These are phyloP conservation scores for Gavia stellata DNA, from an alignment of 2,113 vertebrate genomes.

Conservation along the genomic window DNA sequence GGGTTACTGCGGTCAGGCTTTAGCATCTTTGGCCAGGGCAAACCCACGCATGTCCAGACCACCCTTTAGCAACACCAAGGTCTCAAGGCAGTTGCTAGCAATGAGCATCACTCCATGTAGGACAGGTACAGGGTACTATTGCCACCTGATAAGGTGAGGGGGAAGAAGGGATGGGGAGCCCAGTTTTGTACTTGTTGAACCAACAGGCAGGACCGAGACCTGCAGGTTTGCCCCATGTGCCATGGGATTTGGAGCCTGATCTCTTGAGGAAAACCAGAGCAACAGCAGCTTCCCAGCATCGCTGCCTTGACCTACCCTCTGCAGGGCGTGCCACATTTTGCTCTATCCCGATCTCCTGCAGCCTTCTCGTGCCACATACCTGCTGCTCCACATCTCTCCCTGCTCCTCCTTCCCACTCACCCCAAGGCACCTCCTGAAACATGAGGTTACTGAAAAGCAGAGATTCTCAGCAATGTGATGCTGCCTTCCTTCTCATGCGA, in stretches of 20 bases:
- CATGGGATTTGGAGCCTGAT: neutral
- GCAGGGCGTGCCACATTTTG: accelerated
- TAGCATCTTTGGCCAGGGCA: neutral
- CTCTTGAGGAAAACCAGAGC: neutral
- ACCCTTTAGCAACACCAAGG: neutral
- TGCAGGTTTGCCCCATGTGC: neutral
- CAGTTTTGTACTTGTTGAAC: neutral
- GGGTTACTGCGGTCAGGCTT: neutral
- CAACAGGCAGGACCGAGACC: neutral
- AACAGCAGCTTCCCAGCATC: neutral
- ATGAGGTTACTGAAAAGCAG: neutral
- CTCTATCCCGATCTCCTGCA: accelerated
- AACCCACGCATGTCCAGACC: neutral
- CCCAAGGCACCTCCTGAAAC: neutral
- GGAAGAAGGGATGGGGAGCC: neutral
- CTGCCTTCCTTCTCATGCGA: neutral
- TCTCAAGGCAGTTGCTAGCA: neutral
- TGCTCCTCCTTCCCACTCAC: neutral
- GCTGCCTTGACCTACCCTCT: neutral
- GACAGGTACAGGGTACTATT: neutral
- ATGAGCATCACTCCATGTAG: neutral
- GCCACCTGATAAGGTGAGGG: neutral
- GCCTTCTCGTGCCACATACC: neutral
- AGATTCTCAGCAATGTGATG: accelerated
- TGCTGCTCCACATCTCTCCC: neutral